Percentiles rank a stretch among this genome's conserved stretches.
Evolutionary conservation across 2,888 invertebrate species (phyloP).

Genomic region (Aspidiotus destructor): DNA sequence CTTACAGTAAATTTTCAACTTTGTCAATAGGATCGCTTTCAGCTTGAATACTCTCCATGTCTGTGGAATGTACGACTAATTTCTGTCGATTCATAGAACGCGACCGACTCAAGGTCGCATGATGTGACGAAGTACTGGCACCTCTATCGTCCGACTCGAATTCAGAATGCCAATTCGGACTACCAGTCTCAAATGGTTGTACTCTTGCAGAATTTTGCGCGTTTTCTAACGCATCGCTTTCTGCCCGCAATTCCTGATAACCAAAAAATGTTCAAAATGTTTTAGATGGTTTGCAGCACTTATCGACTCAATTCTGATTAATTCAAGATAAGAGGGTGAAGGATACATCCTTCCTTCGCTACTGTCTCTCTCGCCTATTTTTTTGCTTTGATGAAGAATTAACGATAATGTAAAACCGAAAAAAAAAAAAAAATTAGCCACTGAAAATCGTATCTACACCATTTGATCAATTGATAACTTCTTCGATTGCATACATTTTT

Average conservation of each 20-base stretch:
- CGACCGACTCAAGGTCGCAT: conserved; percentile 49
- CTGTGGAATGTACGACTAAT: conserved; percentile 91
- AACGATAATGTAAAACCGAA: no score
- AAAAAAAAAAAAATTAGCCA: no score
- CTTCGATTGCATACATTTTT: no score
- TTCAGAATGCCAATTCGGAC: conserved; percentile 17
- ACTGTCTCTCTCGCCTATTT: no score
- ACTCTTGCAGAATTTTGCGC: neutral
- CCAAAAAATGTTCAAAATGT: neutral
- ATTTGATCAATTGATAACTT: no score
- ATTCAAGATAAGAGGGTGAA: no score
- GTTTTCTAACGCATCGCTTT: neutral
- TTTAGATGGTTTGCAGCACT: no score
- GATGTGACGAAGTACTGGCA: conserved; percentile 37
- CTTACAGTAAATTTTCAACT: conserved; percentile 94
- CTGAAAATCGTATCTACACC: no score
- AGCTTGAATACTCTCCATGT: conserved; percentile 97
- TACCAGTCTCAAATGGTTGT: neutral
- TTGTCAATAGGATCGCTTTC: conserved; percentile 88
- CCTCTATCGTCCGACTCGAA: conserved; percentile 38
- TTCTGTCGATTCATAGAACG: conserved; percentile 83
- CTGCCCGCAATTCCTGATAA: conserved; percentile 13
- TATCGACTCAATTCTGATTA: no score
- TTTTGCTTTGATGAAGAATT: no score
- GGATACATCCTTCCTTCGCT: no score